Evolutionary conservation across 2,113 vertebrate genomes (phyloP), one percentile per base, ranked within the genome.

Genomic region (Semicossyphus pulcher): DNA sequence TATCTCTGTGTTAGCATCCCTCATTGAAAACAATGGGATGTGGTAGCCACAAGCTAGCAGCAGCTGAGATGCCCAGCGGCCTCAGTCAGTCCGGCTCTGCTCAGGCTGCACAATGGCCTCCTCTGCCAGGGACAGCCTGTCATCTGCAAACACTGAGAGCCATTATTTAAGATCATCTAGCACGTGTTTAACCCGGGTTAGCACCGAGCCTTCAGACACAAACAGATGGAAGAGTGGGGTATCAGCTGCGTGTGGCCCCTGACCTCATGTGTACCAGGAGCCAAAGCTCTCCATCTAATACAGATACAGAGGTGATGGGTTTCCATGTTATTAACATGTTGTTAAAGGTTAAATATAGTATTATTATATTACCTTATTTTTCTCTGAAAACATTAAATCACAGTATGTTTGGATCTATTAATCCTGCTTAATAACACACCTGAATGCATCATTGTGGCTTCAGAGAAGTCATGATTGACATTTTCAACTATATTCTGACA

Each of bases 1-100:
- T 14, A 11, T 21, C 0, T 3, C 7, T 7, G 57, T 34, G 64
- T 15, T 78, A 83, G 84, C 86, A 32, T 87, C 42, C 32, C 42
- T 21, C 64, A 70, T 85, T 85, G 57, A 71, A 87, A 83, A 78
- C 80, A 81, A 86, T 70, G 41, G 76, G 58, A 53, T 49, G 0
- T 21, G 65, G 75, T 91, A 88, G 86, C 88, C 52, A 32, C 25
- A 1, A 72, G 88, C 88, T 91, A 89, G 25, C 61, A 56, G 71
- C 48, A 41, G 58, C 67, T 10, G 20, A 64, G 81, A 56, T 87
- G 66, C 61, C 20, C 62, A n/a, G 73, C 74, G 78, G 86, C 86
- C 83, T 83, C 57, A 45, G 63, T 2, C 47, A 8, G 65, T 59
- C 51, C 26, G 26, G 61, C 53, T 6, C 18, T 47, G 45, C 57